Evolutionary conservation across 2,113 vertebrate genomes (phyloP), one percentile per base, ranked within the genome.

Genomic region (Cariama cristata): DNA sequence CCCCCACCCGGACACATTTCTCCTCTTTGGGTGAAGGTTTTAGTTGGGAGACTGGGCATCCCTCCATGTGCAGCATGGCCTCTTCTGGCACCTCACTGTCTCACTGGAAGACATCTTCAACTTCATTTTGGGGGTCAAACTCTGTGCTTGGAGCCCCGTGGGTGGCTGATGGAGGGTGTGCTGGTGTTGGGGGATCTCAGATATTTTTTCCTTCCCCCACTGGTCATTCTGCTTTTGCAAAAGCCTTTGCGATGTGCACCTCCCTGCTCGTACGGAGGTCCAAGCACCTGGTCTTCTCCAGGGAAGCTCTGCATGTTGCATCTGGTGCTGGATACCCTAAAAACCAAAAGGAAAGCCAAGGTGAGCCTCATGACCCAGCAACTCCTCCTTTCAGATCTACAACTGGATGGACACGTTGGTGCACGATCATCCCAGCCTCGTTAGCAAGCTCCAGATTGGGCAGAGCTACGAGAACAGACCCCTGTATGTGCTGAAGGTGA

Each of bases 401-500:
- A 88, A 32, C 23, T 99, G 99, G 99, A 99, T 99, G 60, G 99
- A 99, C 79, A 95, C 66, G 83, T 98, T 99, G 86, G 98, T 98
- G 97, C 96, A 96, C 14, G 98, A 99, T 72, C 98, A 99, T 79
- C 98, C 99, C 64, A 60, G 32, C 53, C 68, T 99, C 2, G 97
- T 99, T 84, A 99, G 98, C 98, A 99, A 99, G 97, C 69, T 99
- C 32, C 97, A 98, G 94, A 99, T 99, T 1, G 99, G 99, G 77
- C 72, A 96, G 75, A 99, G 99, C 96, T 99, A 98, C 6, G 97
- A 99, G 98, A 97, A 98, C 3, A 98, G 98, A 12, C 94, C 98
- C 47, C 98, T 99, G 49, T 98, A 98, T 1, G 98, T 99, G 72
- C 98, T 99, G 53, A 99, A 99, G 99, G 99, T 99, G 96, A 85